Evolutionary conservation across 2,797 vertebrate genomes (phyloP).

Genomic region (Mus minutoides): DNA sequence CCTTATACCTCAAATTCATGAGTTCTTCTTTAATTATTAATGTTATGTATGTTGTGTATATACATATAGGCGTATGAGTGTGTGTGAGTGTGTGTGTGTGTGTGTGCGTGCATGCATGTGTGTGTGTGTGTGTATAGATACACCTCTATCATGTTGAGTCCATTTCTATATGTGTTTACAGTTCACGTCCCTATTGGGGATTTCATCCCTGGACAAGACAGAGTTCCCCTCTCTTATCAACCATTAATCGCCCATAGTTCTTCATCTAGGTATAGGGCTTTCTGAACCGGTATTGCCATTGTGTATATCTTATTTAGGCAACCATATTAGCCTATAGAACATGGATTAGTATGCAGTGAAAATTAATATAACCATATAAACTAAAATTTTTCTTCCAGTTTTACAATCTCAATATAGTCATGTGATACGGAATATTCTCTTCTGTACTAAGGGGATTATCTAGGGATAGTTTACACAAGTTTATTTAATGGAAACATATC

Average conservation of each 20-base stretch:
- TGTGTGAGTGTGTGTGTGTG: too few species aligned
- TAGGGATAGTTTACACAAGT: constrained; percentile 64
- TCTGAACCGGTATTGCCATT: background rate
- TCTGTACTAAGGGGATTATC: constrained; percentile 56
- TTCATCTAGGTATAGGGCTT: background rate
- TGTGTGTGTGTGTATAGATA: background rate
- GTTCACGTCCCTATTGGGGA: background rate
- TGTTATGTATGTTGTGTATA: background rate
- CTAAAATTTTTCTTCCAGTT: constrained; percentile 52
- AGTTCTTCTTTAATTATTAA: background rate
- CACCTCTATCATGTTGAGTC: background rate
- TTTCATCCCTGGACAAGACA: background rate
- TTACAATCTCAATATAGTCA: constrained; percentile 48
- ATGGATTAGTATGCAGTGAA: constrained; percentile 16
- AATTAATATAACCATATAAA: constrained; percentile 29
- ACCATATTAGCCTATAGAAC: constrained; percentile 4
- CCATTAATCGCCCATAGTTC: background rate
- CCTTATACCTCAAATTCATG: background rate
- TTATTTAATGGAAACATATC: constrained; percentile 56
- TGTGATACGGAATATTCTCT: constrained; percentile 6
- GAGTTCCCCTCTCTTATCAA: background rate
- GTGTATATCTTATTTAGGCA: background rate
- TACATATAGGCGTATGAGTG: background rate
- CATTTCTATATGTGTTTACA: background rate
- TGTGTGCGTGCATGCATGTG: background rate